Evolutionary conservation across 2,888 invertebrate genomes (phyloP), one percentile per base, ranked within the genome.

Genomic region (Phasia obesa): DNA sequence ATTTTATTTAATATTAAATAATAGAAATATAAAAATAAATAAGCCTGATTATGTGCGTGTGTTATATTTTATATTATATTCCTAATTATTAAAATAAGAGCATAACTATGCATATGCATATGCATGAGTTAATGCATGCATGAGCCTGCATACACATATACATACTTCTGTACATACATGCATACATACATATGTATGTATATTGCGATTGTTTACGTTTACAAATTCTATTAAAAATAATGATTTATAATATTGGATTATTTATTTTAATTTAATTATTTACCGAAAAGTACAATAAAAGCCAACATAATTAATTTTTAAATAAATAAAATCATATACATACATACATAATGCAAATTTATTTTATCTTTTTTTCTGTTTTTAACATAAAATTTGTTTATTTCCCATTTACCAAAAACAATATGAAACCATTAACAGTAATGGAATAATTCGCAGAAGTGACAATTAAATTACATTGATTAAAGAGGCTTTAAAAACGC

Each of bases 241-340:
- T 77, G 62, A 81, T 81, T 77, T 81, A 81, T 77, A 55, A 73
- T 73, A 71, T 67, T 65, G 71, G 51, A 55, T 71, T 77, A 81
- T 77, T 81, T 77, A 77, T 73, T 81, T 81, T 81, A 81, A 81
- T 81, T 81, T 69, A 81, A 81, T 77, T 81, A 77, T 81, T 77
- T 81, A 57, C 73, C 67, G 31, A 11, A 77, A 77, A 75, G 65
- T 11, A 57, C 60, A 77, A 77, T 31, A 81, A 76, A 81, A 62
- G 76, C 71, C 53, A 67, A 65, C 62, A 81, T 76, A 81, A 81
- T 77, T 60, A 71, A 60, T 62, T 71, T 76, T 60, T 55, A 62
- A 65, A 60, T 67, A 74, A 42, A 62, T 64, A 69, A 49, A 62
- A 69, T 77, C 19, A 27, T 59, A 42, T 31, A 35, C 35, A 35